phyloP scores from a whole-genome alignment of 53 echinoderm and acorn worm species.

The Arbacia lixula region DNA sequence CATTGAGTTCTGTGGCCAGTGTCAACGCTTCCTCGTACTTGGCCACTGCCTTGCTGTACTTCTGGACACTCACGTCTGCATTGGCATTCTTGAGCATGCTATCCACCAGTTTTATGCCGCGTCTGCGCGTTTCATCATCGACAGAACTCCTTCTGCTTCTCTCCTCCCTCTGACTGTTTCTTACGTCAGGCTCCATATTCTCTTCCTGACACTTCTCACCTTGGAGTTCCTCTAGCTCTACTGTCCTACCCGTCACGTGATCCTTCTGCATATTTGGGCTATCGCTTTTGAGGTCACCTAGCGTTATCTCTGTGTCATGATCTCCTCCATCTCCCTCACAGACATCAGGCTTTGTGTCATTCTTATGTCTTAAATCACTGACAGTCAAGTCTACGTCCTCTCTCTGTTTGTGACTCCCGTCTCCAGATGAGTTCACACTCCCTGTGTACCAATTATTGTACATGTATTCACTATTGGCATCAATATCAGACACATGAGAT shows the following conservation, averaged over 20 bases:
- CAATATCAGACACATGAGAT: constrained; percentile 21
- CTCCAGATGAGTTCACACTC: constrained; percentile 1
- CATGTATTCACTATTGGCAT: constrained; percentile 43
- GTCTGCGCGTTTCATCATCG: background rate
- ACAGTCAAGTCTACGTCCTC: background rate
- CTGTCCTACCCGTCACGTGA: too few relatives aligned
- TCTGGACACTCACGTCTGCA: constrained; percentile 31
- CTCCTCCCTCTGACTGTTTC: background rate
- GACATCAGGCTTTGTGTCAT: too few relatives aligned
- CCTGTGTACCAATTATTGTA: constrained; percentile 44
- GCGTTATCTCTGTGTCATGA: too few relatives aligned
- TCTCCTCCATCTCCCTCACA: too few relatives aligned
- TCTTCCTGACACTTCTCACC: too few relatives aligned
- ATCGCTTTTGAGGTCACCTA: too few relatives aligned
- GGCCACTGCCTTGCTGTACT: constrained; percentile 52
- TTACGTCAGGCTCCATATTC: too few relatives aligned
- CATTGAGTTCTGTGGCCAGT: constrained; percentile 56
- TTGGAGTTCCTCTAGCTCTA: too few relatives aligned
- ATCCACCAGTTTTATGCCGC: constrained; percentile 5
- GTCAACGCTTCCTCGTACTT: constrained; percentile 69
- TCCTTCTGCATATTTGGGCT: too few relatives aligned
- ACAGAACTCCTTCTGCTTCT: background rate
- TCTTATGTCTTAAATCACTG: background rate
- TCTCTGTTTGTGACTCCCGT: background rate
- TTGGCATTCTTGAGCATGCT: constrained; percentile 45